Conservation (phyloP, 1,140 invertebrate species). For the Drosophila melanogaster region DNA sequence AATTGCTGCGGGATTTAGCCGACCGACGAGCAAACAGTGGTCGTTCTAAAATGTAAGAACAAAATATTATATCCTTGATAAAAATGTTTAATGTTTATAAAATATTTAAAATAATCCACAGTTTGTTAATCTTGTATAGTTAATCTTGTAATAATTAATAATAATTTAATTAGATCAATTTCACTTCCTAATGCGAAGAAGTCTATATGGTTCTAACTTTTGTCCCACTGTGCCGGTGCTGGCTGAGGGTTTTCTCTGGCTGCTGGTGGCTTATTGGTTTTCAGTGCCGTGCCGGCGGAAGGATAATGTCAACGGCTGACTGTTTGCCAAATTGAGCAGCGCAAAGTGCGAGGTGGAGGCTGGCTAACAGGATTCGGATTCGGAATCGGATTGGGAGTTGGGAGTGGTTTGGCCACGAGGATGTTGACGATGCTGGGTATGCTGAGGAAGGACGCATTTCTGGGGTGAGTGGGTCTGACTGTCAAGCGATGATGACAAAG, state of each 20-base stretch:
- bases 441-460: slow-evolving; percentile 5
- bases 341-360: slow-evolving; percentile 71
- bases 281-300: slow-evolving; percentile 67
- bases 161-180: too few relatives aligned
- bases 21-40: slow-evolving; percentile 22
- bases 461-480: slow-evolving; percentile 26
- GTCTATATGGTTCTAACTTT: too few relatives aligned
- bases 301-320: slow-evolving; percentile 81
- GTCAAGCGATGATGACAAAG: slow-evolving; percentile 72
- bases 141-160: too few relatives aligned
- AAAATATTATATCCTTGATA: not conserved
- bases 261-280: slow-evolving; percentile 82
- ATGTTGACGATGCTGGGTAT: slow-evolving; percentile 11
- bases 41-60: not conserved
- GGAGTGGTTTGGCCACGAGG: slow-evolving; percentile 18
- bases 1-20: slow-evolving; percentile 78
- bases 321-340: slow-evolving; percentile 81
- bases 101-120: too few relatives aligned
- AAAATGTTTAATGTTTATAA: too few relatives aligned
- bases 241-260: slow-evolving; percentile 42
- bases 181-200: too few relatives aligned
- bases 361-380: slow-evolving; percentile 36
- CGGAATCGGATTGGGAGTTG: slow-evolving; percentile 35
- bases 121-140: too few relatives aligned
- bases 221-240: slow-evolving; percentile 15